Percentiles rank a stretch among this genome's conserved stretches.
Conservation (phyloP, 2,797 vertebrate genomes). For the Tangara arthus region DNA sequence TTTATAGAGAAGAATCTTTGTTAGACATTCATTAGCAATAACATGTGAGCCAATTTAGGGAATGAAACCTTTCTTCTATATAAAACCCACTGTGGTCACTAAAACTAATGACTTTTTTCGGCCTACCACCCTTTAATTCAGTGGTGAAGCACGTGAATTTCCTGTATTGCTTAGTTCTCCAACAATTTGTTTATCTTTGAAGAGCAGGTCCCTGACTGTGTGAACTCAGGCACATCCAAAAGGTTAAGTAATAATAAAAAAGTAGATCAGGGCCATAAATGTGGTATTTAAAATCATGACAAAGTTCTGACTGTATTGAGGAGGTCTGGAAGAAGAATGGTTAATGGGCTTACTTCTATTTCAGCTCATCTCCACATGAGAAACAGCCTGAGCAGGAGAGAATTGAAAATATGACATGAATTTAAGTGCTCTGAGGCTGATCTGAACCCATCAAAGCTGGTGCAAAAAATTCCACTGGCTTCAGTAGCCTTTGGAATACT, state of each 20-base stretch:
- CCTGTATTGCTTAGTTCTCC: conserved; percentile 46
- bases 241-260: conserved; percentile 62
- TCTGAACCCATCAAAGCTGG: conserved; percentile 1
- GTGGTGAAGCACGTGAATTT: conserved; percentile 43
- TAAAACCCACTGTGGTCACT: conserved; percentile 63
- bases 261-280: conserved; percentile 29
- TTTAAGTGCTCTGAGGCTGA: conserved; percentile 26
- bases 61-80: conserved; percentile 67
- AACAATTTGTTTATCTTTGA: conserved; percentile 68
- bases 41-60: conserved; percentile 66
- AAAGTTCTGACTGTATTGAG: conserved; percentile 51
- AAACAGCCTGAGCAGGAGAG: not conserved
- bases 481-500: not conserved
- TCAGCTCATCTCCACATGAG: conserved; percentile 20
- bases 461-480: not conserved
- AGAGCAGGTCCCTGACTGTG: conserved; percentile 45
- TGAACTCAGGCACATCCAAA: conserved; percentile 48
- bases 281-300: conserved; percentile 52
- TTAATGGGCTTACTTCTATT: conserved; percentile 53
- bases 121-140: conserved; percentile 58
- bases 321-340: conserved; percentile 53
- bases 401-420: conserved; percentile 13
- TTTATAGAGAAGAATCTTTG: conserved; percentile 69
- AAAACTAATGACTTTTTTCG: conserved; percentile 65
- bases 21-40: conserved; percentile 66